These are phyloP conservation scores for Myrmecobius fasciatus DNA, from an alignment of 2,113 vertebrate genomes.

Conservation along the genomic window DNA sequence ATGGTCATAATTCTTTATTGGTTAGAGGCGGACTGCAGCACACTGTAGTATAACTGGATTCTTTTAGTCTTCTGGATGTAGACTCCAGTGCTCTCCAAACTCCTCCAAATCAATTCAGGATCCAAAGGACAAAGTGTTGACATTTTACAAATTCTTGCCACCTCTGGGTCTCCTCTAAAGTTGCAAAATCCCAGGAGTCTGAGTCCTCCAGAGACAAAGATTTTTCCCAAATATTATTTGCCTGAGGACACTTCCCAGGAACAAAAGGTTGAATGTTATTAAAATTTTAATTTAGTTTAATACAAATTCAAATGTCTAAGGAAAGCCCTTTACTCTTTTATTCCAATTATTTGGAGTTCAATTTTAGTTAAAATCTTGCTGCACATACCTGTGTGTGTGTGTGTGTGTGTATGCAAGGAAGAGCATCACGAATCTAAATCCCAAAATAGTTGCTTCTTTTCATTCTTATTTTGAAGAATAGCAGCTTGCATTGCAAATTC, in stretches of 20 bases:
- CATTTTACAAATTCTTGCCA: background rate
- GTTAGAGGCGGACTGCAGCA: background rate
- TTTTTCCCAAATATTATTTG: background rate
- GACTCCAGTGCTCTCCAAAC: background rate
- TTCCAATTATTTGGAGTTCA: background rate
- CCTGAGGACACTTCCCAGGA: background rate
- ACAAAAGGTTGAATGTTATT: background rate
- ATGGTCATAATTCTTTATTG: background rate
- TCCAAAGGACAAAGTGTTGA: background rate
- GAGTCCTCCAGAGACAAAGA: background rate
- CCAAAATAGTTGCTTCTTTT: slow-evolving; percentile 19
- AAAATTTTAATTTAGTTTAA: background rate
- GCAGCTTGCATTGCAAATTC: background rate
- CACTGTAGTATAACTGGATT: background rate
- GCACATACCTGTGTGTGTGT: background rate
- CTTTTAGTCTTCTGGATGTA: background rate
- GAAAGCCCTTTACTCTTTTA: background rate
- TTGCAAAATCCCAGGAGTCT: background rate
- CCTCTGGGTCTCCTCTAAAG: background rate
- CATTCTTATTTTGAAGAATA: background rate
- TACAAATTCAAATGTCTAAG: background rate
- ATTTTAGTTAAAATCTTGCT: background rate
- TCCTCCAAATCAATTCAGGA: background rate
- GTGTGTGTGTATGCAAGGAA: too few species aligned
- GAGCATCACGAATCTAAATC: background rate